Base-by-base conservation (phyloP, 2,113 vertebrate genomes). In the Tachysurus fulvidraco region DNA sequence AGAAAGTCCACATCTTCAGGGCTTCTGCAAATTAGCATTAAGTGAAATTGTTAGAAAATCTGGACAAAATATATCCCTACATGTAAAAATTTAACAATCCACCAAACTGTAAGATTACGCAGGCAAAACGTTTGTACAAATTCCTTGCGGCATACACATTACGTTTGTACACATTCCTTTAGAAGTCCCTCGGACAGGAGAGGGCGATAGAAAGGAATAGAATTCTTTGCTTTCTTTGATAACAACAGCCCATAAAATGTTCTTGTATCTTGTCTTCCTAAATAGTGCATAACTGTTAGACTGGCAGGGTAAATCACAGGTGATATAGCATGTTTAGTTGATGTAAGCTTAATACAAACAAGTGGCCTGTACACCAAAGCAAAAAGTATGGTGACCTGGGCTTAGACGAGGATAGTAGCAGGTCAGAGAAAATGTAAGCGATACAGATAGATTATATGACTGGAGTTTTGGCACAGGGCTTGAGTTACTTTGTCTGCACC, bases 401-500 rank as follows among this genome's bases (percentile, higher is more conserved):
- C 19, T 23, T 36, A 44, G 50, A 25, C 19, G 2, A 83, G 55
- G 16, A 85, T n/a, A 73, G 25, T 54, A 85, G 54, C 54, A 50
- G 74, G 81, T 67, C 80, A 83, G 65, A 62, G 46, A 87, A 73
- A 28, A 46, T 77, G 55, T 67, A 62, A 86, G 77, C 59, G 44
- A 81, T 28, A 86, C 50, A 88, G 82, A 50, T 10, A 64, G 88
- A 82, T 89, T 85, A 78, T 81, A 60, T 88, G 88, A 87, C 89
- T 85, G 69, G 44, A 82, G 81, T 54, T 64, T 88, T 85, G 69
- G 69, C 86, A 81, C 62, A 10, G 17, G 84, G n/a, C 73, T 86
- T 74, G 44, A 60, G 86, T 89, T 90, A 88, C 86, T 50, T 55
- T 86, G 87, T 88, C 85, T 88, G 82, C 88, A 89, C 79, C 85